These are phyloP conservation scores for Sciurus niger DNA, from an alignment of 2,113 vertebrate species.

Conservation along the genomic window DNA sequence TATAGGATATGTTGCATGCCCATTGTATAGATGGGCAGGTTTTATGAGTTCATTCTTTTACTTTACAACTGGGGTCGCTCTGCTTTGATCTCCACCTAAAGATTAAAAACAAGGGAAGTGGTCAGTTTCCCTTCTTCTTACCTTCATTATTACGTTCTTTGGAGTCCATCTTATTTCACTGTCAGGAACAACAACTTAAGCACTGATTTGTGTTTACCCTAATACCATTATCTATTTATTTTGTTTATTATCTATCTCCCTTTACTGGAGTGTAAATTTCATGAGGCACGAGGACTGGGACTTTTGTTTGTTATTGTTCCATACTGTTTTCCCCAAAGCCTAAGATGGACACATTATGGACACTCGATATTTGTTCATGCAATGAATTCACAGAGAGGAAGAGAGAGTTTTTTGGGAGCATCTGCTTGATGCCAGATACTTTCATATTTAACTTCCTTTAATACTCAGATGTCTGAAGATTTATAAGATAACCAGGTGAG, in stretches of 20 bases:
- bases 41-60: too few species aligned
- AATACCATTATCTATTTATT: not conserved
- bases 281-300: not conserved
- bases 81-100: too few species aligned
- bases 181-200: too few species aligned
- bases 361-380: not conserved
- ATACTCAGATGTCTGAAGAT: not conserved
- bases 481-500: not conserved
- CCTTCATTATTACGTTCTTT: too few species aligned
- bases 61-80: too few species aligned
- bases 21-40: too few species aligned
- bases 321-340: not conserved
- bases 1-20: too few species aligned
- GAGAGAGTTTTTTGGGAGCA: not conserved
- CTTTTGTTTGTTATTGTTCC: not conserved
- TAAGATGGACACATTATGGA: not conserved
- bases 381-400: not conserved
- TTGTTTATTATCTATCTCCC: not conserved
- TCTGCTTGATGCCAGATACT: not conserved
- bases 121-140: too few species aligned
- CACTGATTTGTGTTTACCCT: not conserved
- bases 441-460: not conserved
- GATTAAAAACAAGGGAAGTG: too few species aligned
- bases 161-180: too few species aligned
- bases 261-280: not conserved